Base-by-base conservation (phyloP, 2,888 invertebrate species). In the Kryphioiulus occultus region DNA sequence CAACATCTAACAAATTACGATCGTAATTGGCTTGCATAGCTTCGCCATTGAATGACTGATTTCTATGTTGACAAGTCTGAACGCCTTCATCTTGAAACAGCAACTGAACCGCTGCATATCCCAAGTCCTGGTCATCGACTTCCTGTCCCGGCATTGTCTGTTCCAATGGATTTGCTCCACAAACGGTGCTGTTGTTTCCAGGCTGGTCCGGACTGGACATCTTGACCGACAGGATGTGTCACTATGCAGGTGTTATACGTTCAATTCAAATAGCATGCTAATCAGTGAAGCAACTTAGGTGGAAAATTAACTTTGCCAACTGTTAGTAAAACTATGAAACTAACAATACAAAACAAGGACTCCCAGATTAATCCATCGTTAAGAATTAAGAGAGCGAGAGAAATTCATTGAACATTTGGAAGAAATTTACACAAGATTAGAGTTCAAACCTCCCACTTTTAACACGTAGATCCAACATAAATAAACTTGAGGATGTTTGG, bases 241-340 rank as follows among this genome's bases (percentile, higher is more conserved):
- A 30, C 78, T 78, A 78, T 30, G 15, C 30, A 4, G 78, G 78
- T 30, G 30, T 30, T 30, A 78, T 30, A 78, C 30, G 22, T 78
- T 78, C 30, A 78, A 78, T 22, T 30, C 78, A 78, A 78, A 78
- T 30, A 78, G 78, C 78, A 78, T 30, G 78, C 78, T 30, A 26
- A 26, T 30, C 12, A 78, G 26, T 68, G 5, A 68, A 26, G 26
- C 78, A 26, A 30, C 26, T 22, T 9, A n/a, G 59, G 22, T n/a
- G n/a, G 9, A 68, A 22, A 22, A 68, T 22, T 68, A 68, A 22
- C 26, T 68, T 22, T 0, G 30, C 26, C 12, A 78, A 78, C 30
- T 15, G 78, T 10, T 47, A 19, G 53, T 53, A 53, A 44, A 44
- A 44, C 17, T 3, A 12, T 12, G 44, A 44, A 44, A 44, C 10